A percentile compares a stretch with the other conserved stretches of the same genome.
Conservation (phyloP, 2,888 invertebrate genomes). For the Vanessa cardui region DNA sequence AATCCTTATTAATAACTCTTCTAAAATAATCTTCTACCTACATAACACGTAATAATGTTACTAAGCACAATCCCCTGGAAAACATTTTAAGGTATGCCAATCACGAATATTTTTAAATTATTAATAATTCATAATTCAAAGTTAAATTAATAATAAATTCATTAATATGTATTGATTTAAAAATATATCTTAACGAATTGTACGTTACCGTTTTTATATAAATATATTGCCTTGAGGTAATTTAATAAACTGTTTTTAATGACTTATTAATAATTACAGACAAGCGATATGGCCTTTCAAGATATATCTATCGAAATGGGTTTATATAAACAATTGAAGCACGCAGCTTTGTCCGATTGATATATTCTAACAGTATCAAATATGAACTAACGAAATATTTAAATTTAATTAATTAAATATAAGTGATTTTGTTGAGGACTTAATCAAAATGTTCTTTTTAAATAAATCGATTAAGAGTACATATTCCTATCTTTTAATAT, state of each 20-base stretch:
- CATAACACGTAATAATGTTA: not conserved
- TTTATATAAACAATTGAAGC: not conserved
- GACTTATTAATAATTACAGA: constrained; percentile 56
- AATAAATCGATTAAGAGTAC: too few relatives aligned
- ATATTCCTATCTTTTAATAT: too few relatives aligned
- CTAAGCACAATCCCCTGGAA: not conserved
- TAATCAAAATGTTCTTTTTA: too few relatives aligned
- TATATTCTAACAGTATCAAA: too few relatives aligned
- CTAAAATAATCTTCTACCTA: too few relatives aligned
- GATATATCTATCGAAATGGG: constrained; percentile 3
- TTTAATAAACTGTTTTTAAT: constrained; percentile 55
- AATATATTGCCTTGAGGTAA: constrained; percentile 65
- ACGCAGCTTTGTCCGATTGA: too few relatives aligned
- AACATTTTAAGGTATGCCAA: not conserved
- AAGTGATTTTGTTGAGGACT: too few relatives aligned
- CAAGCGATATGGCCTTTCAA: constrained; percentile 45
- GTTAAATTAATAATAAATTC: constrained; percentile 17
- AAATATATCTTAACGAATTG: constrained; percentile 17
- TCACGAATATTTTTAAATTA: not conserved
- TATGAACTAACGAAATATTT: too few relatives aligned
- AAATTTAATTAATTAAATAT: too few relatives aligned
- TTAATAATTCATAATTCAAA: constrained; percentile 11
- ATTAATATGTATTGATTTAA: constrained; percentile 21
- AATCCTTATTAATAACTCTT: too few relatives aligned
- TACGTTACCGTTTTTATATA: constrained; percentile 42